Conservation (phyloP, 2,888 invertebrate genomes). For the Norana najaformis region DNA sequence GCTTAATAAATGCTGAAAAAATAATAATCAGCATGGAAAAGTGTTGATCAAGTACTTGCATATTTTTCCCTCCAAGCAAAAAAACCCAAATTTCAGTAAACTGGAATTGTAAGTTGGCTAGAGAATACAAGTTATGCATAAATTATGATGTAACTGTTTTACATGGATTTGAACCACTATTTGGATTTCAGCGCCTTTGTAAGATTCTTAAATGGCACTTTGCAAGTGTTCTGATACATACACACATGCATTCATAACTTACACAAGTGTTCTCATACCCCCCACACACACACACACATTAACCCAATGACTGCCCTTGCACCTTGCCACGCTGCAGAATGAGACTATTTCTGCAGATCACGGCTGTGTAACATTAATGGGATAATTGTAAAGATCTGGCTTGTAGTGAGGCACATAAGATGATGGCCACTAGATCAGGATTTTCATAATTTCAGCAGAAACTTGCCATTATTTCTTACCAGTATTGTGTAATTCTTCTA, state of each 20-base stretch:
- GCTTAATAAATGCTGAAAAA: no score
- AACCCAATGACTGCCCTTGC: background rate
- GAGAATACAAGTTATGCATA: background rate
- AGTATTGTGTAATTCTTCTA: constrained; percentile 2
- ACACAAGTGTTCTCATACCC: no score
- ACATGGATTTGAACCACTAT: no score
- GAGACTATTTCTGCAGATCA: background rate
- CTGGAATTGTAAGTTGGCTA: background rate
- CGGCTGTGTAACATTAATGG: background rate
- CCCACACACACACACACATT: no score
- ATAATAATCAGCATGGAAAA: no score
- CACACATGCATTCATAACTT: no score
- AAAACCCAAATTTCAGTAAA: background rate
- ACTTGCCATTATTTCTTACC: background rate
- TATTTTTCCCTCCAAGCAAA: background rate
- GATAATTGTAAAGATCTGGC: background rate
- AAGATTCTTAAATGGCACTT: no score
- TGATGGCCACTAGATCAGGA: background rate
- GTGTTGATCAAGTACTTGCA: background rate
- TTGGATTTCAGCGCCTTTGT: no score
- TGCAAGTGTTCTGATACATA: no score
- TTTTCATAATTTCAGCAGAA: background rate
- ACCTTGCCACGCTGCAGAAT: background rate
- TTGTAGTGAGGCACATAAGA: no score
- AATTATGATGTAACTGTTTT: no score